Base-by-base conservation (phyloP, 2,797 vertebrate genomes). In the Cryptoblepharus egeriae region DNA sequence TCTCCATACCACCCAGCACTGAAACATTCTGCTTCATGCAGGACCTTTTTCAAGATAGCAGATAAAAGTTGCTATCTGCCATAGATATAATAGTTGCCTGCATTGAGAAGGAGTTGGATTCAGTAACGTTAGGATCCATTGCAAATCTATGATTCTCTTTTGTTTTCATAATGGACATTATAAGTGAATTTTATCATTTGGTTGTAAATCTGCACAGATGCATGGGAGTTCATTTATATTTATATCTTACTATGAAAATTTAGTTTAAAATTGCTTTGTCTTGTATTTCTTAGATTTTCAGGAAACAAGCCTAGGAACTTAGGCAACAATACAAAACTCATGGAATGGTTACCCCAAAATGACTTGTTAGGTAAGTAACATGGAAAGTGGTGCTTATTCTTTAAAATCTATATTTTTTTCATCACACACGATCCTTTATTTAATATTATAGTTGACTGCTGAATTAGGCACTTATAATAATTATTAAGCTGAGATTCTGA, bases 291-390 rank as follows among this genome's bases (percentile, higher is more conserved):
- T 88, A 99, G 99, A 92, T 99, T 98, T 96, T 98, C 98, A 82
- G 99, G 99, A 92, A 96, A 96, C 74, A 96, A 96, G 85, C 99
- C 99, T 58, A 96, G 93, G 92, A 99, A 98, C 94, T 96, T 99
- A 79, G 98, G 98, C 85, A 99, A 97, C 94, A 99, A 99, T 92
- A 99, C 98, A 12, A 99, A 98, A 91, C 98, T 99, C 52, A 97
- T 99, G 88, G 98, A 99, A 69, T 99, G 99, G 99, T 95, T 99
- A 96, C 99, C 99, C 28, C 99, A 99, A 91, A 99, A 99, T 8
- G 99, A 99, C 91, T 95, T 99, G 80, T 95, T 99, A 85, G 99
- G 99, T 99, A 91, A 97, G 97, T 95, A 65, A 97, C 95, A 55
- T 45, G 39, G n/a, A 0, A 77, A 85, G 2, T 76, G 13, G 6